Evolutionary conservation across 2,113 vertebrate species (phyloP).

Genomic region (Recurvirostra avosetta): DNA sequence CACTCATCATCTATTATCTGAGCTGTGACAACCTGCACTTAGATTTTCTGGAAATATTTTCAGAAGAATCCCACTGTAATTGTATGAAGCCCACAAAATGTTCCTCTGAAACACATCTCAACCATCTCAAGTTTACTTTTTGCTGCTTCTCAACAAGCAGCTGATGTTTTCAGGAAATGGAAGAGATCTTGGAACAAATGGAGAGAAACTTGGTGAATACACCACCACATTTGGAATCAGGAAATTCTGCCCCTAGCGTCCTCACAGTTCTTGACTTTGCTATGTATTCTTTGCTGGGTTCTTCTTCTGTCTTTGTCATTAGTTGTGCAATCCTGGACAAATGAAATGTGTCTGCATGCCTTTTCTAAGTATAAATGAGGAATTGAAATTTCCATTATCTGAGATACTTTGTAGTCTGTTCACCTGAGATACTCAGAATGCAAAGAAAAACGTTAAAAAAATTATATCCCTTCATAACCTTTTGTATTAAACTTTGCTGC

Average conservation of each 20-base stretch:
- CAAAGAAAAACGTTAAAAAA: background rate
- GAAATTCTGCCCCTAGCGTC: background rate
- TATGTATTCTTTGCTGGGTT: background rate
- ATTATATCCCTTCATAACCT: background rate
- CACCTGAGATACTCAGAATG: background rate
- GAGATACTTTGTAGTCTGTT: background rate
- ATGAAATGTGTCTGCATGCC: background rate
- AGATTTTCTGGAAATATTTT: background rate
- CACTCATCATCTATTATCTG: background rate
- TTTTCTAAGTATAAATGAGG: background rate
- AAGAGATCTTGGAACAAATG: background rate
- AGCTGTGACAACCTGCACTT: background rate
- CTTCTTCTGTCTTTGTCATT: background rate
- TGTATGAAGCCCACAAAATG: background rate
- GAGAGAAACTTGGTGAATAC: background rate
- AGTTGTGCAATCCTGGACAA: background rate
- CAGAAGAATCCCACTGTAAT: background rate
- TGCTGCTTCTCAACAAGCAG: background rate
- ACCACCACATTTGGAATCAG: background rate
- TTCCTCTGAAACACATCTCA: background rate
- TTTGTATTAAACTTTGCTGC: background rate
- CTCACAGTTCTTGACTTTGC: background rate
- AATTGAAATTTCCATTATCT: background rate
- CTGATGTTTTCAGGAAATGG: background rate
- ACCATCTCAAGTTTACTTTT: background rate